These are phyloP conservation scores for Sturnira hondurensis DNA, from an alignment of 2,113 vertebrate genomes.

Conservation along the genomic window DNA sequence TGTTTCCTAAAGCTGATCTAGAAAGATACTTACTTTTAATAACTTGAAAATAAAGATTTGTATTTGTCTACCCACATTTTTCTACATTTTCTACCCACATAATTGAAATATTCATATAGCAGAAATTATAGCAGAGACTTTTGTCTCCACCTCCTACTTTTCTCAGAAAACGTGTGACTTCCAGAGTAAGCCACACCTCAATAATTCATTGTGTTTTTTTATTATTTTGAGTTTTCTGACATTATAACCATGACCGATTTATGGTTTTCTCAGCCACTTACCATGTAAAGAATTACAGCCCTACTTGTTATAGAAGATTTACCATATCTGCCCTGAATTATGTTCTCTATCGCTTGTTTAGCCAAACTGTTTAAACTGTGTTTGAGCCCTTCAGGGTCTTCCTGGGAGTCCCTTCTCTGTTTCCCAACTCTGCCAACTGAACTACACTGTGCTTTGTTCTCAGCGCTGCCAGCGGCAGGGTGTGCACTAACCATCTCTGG, in stretches of 20 bases:
- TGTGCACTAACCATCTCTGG: not conserved
- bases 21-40: not conserved
- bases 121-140: not conserved
- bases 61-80: not conserved
- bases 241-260: conserved; percentile 71
- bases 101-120: conserved; percentile 43
- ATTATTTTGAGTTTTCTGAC: conserved; percentile 64
- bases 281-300: conserved; percentile 65
- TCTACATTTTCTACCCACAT: not conserved
- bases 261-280: conserved; percentile 68
- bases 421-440: not conserved
- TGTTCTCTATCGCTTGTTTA: conserved; percentile 34
- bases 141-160: not conserved
- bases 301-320: conserved; percentile 60
- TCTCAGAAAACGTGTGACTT: conserved; percentile 15
- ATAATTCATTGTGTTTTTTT: conserved; percentile 71
- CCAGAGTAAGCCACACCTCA: conserved; percentile 20
- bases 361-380: conserved; percentile 13
- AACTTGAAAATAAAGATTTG: not conserved
- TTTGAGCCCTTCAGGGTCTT: not conserved
- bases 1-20: not conserved
- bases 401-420: not conserved
- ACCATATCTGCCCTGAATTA: conserved; percentile 25
- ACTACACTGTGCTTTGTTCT: not conserved
- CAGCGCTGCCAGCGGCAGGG: not conserved